Conservation (phyloP, 1,140 invertebrate genomes). For the Arctopsyche grandis region DNA sequence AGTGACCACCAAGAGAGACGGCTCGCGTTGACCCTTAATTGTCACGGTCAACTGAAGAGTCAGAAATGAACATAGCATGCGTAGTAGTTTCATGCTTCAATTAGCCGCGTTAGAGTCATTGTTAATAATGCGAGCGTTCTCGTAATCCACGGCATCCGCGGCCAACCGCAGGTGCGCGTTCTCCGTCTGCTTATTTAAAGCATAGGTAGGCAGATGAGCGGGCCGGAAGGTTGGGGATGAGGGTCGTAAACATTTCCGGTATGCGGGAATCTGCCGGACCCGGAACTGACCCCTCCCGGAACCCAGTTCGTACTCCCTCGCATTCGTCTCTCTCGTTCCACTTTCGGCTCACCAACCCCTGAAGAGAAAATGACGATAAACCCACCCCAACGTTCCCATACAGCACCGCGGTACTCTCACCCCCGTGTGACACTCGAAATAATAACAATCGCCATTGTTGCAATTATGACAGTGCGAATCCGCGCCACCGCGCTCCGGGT, state of each 20-base stretch:
- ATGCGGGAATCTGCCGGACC: conserved; percentile 32
- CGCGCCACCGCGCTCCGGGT: neutral
- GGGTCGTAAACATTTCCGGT: conserved; percentile 40
- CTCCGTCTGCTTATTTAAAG: neutral
- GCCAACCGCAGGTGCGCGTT: conserved; percentile 3
- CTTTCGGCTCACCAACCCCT: neutral
- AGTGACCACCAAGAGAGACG: too few relatives aligned
- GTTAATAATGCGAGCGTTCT: neutral
- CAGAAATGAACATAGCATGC: too few relatives aligned
- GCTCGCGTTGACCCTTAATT: too few relatives aligned
- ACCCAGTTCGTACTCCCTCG: neutral
- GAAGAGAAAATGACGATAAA: conserved; percentile 25
- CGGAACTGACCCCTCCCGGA: conserved; percentile 13
- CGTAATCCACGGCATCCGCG: neutral
- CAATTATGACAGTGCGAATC: conserved; percentile 11
- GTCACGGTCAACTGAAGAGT: too few relatives aligned
- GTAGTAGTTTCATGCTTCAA: too few relatives aligned
- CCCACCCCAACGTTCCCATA: neutral
- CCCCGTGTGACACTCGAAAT: conserved; percentile 15
- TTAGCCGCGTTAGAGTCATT: too few relatives aligned
- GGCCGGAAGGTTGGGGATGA: neutral
- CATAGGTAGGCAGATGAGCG: neutral
- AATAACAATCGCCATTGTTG: conserved; percentile 27
- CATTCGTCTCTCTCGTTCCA: too few relatives aligned
- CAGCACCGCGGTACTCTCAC: too few relatives aligned